Base-by-base conservation (phyloP, 1,140 invertebrate species). In the Acromyrmex charruanus region DNA sequence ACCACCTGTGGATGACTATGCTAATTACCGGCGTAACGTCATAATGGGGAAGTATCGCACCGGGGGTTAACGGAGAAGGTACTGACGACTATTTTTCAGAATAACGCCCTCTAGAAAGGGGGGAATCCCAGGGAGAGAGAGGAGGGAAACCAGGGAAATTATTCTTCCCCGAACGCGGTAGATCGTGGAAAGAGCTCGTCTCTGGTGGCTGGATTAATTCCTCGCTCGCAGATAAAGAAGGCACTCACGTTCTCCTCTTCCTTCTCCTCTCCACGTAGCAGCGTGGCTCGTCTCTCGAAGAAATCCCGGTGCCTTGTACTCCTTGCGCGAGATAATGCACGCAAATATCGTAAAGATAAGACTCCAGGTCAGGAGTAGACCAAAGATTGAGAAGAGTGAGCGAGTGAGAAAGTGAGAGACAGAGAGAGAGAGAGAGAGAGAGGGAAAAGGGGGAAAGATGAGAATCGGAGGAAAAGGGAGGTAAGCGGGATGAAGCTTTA, bases 271-370 rank as follows among this genome's bases (percentile, higher is more conserved):
- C 28, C 59, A 35, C 51, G 77, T n/a, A 31, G 61, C 39, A 51
- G 39, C 58, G 59, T 28, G 58, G 55, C 49, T 72, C 55, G 74
- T 79, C 63, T 44, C 72, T 68, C 68, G 72, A 66, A 88, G 86
- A 94, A 93, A 94, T 94, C 93, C 88, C 90, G 75, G 82, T 89
- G 77, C 79, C 74, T 85, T 92, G 92, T 94, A 89, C 90, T 88
- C 89, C 75, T 84, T 35, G 74, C 51, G 74, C 61, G 90, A 94
- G 94, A 95, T 95, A 95, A 93, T 92, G 85, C 88, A 92, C 88
- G 94, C 94, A 95, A 95, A 95, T 95, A 95, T 95, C 94, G 91
- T 95, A 95, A 95, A 95, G 95, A 95, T 95, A 95, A 95, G 91
- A 65, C 51, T 61, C 28, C 55, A 25, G 88, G 51, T 69, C 69